Percentiles rank a stretch among this genome's conserved stretches.
Evolutionary conservation across 2,888 invertebrate species (phyloP).

Genomic region (Rhogogaster chlorosoma): DNA sequence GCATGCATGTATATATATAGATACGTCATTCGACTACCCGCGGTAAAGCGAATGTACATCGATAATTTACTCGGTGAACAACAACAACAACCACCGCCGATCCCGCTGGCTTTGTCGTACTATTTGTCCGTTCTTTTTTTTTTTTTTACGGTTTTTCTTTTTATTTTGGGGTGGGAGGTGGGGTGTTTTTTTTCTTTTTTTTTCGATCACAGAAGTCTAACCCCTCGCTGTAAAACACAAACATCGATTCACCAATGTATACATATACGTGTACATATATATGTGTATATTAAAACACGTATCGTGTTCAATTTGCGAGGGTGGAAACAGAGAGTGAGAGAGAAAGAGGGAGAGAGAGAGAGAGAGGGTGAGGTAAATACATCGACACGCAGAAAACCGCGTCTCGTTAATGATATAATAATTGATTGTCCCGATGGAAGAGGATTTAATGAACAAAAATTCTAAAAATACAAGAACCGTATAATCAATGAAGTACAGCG

Average conservation of each 20-base stretch:
- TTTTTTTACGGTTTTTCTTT: not conserved
- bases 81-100: not conserved
- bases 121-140: not conserved
- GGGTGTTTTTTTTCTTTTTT: not conserved
- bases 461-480: not conserved
- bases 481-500: not conserved
- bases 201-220: not conserved
- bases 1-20: not conserved
- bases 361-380: not conserved
- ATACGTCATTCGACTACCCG: not conserved
- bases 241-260: slow-evolving; percentile 24
- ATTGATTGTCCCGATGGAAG: not conserved
- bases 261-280: not conserved
- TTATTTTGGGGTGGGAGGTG: not conserved
- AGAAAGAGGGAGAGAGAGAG: not conserved
- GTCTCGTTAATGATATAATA: not conserved
- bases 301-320: slow-evolving; percentile 21
- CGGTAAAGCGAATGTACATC: not conserved
- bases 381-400: not conserved
- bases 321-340: not conserved
- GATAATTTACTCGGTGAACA: slow-evolving; percentile 15
- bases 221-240: not conserved
- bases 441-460: not conserved
- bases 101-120: not conserved
- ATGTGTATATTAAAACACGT: not conserved